These are phyloP conservation scores for Eledona agricola DNA, from an alignment of 2,888 invertebrate species.

Conservation along the genomic window DNA sequence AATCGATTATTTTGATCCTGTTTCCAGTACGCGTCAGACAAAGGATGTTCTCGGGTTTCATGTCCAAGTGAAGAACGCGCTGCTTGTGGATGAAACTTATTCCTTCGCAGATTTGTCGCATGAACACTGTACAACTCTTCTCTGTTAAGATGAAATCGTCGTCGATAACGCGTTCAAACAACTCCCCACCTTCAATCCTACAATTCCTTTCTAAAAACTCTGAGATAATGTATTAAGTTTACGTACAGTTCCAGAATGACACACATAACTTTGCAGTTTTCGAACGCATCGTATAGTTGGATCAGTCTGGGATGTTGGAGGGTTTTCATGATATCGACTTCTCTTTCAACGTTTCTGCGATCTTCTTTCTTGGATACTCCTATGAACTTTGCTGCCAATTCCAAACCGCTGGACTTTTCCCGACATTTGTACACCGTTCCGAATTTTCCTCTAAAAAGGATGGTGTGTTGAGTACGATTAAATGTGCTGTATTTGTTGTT, in stretches of 20 bases:
- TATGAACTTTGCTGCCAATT: conserved; percentile 93
- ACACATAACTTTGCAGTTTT: conserved; percentile 92
- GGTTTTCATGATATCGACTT: conserved; percentile 95
- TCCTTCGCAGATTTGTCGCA: conserved; percentile 98
- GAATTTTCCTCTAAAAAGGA: conserved; percentile 87
- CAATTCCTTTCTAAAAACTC: too few relatives aligned
- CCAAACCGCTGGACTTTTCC: conserved; percentile 81
- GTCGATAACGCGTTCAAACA: conserved; percentile 98
- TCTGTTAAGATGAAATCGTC: conserved; percentile 98
- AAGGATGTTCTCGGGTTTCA: conserved; percentile 99
- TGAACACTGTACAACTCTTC: conserved; percentile 94
- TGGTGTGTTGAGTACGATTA: background rate
- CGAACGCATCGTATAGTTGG: conserved; percentile 97
- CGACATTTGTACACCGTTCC: conserved; percentile 94
- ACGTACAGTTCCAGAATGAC: conserved; percentile 98
- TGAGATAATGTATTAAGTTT: conserved; percentile 25
- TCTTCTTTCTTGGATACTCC: conserved; percentile 86
- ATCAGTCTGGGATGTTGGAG: conserved; percentile 95
- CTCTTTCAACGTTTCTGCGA: conserved; percentile 89
- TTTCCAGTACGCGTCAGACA: conserved; percentile 97
- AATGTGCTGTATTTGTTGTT: too few relatives aligned
- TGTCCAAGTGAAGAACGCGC: conserved; percentile 94
- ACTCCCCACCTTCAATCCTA: conserved; percentile 97
- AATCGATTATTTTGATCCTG: conserved; percentile 98
- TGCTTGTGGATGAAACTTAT: conserved; percentile 96